Percentiles rank a stretch among this genome's conserved stretches.
phyloP scores from a whole-genome alignment of 2,888 invertebrate genomes.

The Agonopterix alstromeriana region DNA sequence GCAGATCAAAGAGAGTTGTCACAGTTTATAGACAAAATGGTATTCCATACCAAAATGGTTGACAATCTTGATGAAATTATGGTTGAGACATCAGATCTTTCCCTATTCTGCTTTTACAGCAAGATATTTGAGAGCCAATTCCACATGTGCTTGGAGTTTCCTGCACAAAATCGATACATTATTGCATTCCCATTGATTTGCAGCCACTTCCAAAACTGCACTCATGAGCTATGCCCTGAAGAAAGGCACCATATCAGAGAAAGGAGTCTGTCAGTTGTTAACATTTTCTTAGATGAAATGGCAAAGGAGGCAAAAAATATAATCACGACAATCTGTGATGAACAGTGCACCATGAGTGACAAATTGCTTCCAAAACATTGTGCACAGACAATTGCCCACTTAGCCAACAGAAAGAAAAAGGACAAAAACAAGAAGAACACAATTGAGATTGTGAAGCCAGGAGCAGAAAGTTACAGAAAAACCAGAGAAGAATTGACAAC shows the following conservation, averaged over 20 bases:
- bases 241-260: constrained; percentile 98
- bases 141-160: constrained; percentile 98
- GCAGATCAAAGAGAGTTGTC: constrained; percentile 91
- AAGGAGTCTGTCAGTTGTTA: constrained; percentile 95
- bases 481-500: constrained; percentile 97
- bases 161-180: constrained; percentile 98
- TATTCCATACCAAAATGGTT: constrained; percentile 98
- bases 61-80: constrained; percentile 98
- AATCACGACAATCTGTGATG: constrained; percentile 98
- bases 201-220: constrained; percentile 98
- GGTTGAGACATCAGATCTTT: constrained; percentile 97
- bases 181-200: constrained; percentile 98
- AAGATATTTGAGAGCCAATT: constrained; percentile 98
- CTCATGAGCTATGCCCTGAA: constrained; percentile 98
- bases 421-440: constrained; percentile 93
- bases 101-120: constrained; percentile 98
- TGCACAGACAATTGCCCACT: constrained; percentile 91
- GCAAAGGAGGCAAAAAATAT: constrained; percentile 99
- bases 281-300: constrained; percentile 99
- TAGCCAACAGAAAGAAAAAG: constrained; percentile 93
- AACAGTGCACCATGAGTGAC: constrained; percentile 97
- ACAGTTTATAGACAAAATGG: constrained; percentile 94
- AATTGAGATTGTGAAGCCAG: constrained; percentile 93
- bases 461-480: constrained; percentile 96
- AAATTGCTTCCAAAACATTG: constrained; percentile 96